phyloP scores from a whole-genome alignment of 2,888 invertebrate species.

The Drosophila tripunctata region DNA sequence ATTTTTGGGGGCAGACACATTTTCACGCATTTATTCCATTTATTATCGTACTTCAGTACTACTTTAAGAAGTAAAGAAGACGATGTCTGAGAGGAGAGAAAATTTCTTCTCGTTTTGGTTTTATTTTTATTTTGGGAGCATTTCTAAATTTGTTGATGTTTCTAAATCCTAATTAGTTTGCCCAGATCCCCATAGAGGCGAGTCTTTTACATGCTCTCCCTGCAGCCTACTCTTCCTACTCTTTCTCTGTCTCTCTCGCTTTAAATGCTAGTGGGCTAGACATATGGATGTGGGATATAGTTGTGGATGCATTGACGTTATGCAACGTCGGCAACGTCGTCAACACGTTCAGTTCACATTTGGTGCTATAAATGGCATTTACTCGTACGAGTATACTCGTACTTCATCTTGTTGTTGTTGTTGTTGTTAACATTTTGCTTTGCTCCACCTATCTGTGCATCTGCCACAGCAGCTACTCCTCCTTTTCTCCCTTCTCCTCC shows the following conservation, averaged over 20 bases:
- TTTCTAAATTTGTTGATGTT: conserved; percentile 78
- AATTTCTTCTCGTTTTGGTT: conserved; percentile 21
- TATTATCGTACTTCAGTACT: conserved; percentile 50
- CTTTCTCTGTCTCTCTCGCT: background rate
- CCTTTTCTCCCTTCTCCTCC: conserved; percentile 5
- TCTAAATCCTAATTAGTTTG: conserved; percentile 79
- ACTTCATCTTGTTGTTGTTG: conserved; percentile 46
- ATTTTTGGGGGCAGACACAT: conserved; percentile 65
- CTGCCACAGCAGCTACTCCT: conserved; percentile 24
- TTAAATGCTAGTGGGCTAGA: conserved; percentile 71
- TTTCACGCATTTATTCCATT: conserved; percentile 78
- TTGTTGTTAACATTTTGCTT: conserved; percentile 45
- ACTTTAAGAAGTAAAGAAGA: too few species aligned
- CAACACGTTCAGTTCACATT: conserved; percentile 71
- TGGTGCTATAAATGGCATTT: conserved; percentile 77
- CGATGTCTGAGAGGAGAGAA: too few species aligned
- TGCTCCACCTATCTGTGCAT: conserved; percentile 42
- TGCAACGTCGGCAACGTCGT: conserved; percentile 55
- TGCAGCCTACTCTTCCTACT: background rate
- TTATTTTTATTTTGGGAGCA: conserved; percentile 66
- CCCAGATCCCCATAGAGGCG: conserved; percentile 39
- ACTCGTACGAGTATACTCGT: too few species aligned
- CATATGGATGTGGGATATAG: conserved; percentile 27
- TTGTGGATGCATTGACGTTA: conserved; percentile 51
- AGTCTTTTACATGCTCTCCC: conserved; percentile 11